Evolutionary conservation across 1,140 invertebrate species (phyloP).

Genomic region (Rhopalosiphum maidis): DNA sequence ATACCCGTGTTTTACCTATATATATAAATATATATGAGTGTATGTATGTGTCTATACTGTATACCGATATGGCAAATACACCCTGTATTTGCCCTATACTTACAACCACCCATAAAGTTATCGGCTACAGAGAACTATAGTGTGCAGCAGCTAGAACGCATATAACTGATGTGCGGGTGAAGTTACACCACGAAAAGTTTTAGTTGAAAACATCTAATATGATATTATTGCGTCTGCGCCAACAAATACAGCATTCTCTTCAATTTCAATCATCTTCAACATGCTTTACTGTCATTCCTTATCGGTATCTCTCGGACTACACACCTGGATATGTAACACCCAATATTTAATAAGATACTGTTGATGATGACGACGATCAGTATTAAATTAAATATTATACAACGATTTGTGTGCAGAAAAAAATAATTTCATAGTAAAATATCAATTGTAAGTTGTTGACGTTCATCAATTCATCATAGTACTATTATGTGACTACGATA

Average conservation of each 20-base stretch:
- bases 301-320: neutral
- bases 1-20: neutral
- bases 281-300: neutral
- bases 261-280: neutral
- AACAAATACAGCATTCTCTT: neutral
- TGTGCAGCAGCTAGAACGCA: neutral
- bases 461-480: too few relatives aligned
- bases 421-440: neutral
- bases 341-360: neutral
- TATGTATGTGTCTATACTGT: neutral
- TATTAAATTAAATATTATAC: neutral
- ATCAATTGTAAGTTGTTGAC: too few relatives aligned
- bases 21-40: neutral
- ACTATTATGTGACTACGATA: too few relatives aligned
- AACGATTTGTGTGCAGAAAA: neutral
- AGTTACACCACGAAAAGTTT: constrained; percentile 18
- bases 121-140: neutral
- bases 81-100: neutral
- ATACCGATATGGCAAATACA: neutral
- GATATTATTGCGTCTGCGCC: neutral
- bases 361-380: neutral
- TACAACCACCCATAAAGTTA: neutral
- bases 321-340: neutral
- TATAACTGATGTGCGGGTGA: neutral
- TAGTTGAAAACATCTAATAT: constrained; percentile 47